Evolutionary conservation across 2,113 vertebrate genomes (phyloP), one percentile per base, ranked within the genome.

Genomic region (Eudyptes chrysolophus): DNA sequence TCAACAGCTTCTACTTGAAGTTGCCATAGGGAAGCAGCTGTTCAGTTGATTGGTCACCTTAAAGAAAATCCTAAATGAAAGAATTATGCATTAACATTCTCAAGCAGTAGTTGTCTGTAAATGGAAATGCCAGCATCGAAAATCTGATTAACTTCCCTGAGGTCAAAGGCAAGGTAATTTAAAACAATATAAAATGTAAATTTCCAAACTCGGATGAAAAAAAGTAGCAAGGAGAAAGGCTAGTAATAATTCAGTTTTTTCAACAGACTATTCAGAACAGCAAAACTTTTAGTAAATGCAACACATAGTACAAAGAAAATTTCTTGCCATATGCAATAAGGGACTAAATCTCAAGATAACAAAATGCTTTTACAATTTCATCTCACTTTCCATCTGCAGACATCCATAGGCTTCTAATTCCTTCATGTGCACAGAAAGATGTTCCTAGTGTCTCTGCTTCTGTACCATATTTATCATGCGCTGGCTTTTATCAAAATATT

Each of bases 41-140:
- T 82, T 80, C 55, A 57, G 58, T 55, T 90, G 65, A 92, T 52
- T 36, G 65, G 69, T 83, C 80, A 87, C 89, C 95, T 70, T 95
- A 84, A 88, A 92, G 58, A 94, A 97, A 89, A 95, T 61, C 64
- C 76, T 96, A 92, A 94, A 96, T 78, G 64, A 92, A 90, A 93
- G 57, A 93, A 86, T 71, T 60, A 70, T 22, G 82, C 21, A 55
- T 94, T 96, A 96, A 76, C 22, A 84, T 96, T 38, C 44, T 87
- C 78, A 94, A 90, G 87, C 52, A 89, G 93, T 58, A 83, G 87
- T 42, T 80, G 32, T 92, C 94, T 95, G 84, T 85, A 87, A 96
- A 68, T 44, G 46, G 42, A 97, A 96, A 83, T 60, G 24, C 18
- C 42, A 93, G 57, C 57, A 87, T 29, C 26, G 66, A 77, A 86